These are phyloP conservation scores for Orius insidiosus DNA, from an alignment of 1,140 invertebrate species.

Conservation along the genomic window DNA sequence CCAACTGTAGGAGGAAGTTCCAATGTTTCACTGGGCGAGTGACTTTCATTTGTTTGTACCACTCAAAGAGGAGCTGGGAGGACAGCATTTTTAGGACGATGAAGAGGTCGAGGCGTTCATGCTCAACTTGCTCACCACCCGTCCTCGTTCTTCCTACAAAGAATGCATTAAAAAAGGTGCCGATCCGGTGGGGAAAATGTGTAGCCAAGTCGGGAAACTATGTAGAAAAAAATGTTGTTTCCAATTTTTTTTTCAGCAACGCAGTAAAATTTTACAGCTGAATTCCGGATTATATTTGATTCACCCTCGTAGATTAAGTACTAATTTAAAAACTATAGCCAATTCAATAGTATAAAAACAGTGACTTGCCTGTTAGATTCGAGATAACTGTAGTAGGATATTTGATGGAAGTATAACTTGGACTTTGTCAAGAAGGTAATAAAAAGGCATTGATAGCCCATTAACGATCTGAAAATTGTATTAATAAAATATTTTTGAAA, in stretches of 20 bases:
- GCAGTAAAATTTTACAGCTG: no score
- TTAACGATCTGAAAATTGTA: conserved; percentile 39
- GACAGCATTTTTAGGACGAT: no score
- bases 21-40: no score
- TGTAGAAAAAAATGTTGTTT: no score
- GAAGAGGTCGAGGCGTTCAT: no score
- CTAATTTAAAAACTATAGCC: background rate
- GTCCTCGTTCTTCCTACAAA: no score
- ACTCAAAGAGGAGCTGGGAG: background rate
- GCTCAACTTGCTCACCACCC: no score
- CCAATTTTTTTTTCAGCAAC: no score
- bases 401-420: conserved; percentile 68
- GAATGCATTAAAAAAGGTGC: background rate
- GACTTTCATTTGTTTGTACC: no score
- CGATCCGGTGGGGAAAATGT: no score
- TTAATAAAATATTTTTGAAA: conserved; percentile 5
- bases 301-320: background rate
- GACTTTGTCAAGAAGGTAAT: conserved; percentile 67
- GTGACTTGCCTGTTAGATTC: conserved; percentile 45
- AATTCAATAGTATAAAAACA: background rate
- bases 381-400: conserved; percentile 63
- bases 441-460: conserved; percentile 67
- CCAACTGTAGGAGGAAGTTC: no score
- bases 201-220: no score
- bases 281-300: background rate